Conservation (phyloP, 1,140 invertebrate species). For the Caenorhabditis inopinata region DNA sequence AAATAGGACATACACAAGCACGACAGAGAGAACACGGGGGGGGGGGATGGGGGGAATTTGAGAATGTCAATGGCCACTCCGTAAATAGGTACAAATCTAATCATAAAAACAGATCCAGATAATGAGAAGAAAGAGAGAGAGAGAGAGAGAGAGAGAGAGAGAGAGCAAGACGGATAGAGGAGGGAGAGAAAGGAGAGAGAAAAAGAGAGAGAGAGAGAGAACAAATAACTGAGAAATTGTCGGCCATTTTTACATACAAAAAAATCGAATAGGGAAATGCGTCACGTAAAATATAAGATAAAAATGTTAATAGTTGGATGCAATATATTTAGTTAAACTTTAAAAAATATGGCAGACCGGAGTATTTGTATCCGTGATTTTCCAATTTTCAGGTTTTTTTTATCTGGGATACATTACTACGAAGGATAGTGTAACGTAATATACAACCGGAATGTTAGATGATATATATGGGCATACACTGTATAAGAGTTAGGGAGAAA, state of each 20-base stretch:
- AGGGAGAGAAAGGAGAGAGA: not conserved
- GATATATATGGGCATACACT: conserved; percentile 6
- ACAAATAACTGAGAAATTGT: not conserved
- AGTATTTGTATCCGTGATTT: not conserved
- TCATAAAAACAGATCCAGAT: not conserved
- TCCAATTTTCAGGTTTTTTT: not conserved
- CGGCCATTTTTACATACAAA: conserved; percentile 11
- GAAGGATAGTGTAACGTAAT: not conserved
- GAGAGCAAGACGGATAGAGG: not conserved
- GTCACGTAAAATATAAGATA: not conserved
- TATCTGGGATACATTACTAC: not conserved
- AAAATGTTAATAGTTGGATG: not conserved
- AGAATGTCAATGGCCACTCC: not conserved
- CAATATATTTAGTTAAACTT: not conserved
- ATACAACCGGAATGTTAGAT: conserved; percentile 18
- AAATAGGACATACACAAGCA: not conserved
- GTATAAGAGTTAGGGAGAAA: not conserved
- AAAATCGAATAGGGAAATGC: not conserved
- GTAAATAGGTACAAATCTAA: not conserved
- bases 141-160: not conserved
- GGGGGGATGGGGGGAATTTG: too few species aligned
- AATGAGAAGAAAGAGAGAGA: not conserved
- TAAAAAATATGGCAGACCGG: conserved; percentile 6
- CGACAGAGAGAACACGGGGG: not conserved
- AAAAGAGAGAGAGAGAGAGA: not conserved